Conservation (phyloP, 2,797 vertebrate species). For the Nothura maculosa region DNA sequence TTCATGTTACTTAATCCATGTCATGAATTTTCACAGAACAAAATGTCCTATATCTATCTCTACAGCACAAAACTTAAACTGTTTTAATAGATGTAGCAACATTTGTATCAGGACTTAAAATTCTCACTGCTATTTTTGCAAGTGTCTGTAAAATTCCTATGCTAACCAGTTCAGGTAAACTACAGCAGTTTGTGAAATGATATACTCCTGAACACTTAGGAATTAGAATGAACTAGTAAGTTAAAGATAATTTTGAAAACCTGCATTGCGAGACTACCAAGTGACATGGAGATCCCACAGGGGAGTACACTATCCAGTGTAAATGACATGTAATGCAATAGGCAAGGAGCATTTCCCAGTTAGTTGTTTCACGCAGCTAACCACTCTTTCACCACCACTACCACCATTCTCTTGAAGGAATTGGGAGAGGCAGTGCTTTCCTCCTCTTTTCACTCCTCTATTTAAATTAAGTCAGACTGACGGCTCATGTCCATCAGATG, state of each 20-base stretch:
- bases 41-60: not conserved
- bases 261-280: not conserved
- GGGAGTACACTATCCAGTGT: not conserved
- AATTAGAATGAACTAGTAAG: not conserved
- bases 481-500: not conserved
- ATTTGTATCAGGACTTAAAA: not conserved
- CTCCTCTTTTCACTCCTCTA: not conserved
- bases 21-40: not conserved
- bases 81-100: not conserved
- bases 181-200: not conserved
- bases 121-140: not conserved
- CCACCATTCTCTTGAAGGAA: not conserved
- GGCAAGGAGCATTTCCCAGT: not conserved
- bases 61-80: not conserved
- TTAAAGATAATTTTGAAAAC: not conserved
- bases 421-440: not conserved
- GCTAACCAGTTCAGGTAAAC: not conserved
- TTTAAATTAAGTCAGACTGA: not conserved
- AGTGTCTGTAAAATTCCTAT: not conserved
- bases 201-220: not conserved
- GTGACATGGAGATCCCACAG: not conserved
- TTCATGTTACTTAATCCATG: not conserved
- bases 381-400: no score
- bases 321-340: not conserved
- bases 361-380: fast-evolving